These are phyloP conservation scores for Macrosiphum euphorbiae DNA, from an alignment of 2,888 invertebrate species.

Conservation along the genomic window DNA sequence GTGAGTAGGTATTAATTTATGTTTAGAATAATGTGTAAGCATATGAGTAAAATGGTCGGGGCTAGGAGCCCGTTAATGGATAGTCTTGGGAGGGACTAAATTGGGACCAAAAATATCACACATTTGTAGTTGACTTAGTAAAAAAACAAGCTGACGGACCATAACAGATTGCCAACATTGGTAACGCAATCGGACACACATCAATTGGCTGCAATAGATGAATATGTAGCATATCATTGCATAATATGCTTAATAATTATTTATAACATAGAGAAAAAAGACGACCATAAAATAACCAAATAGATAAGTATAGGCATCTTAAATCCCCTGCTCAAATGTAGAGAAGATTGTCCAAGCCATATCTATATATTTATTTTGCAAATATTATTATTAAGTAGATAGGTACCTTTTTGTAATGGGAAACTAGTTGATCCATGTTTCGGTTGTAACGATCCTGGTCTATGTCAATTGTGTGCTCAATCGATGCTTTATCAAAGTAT, in stretches of 20 bases:
- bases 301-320: background rate
- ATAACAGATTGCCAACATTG: too few relatives aligned
- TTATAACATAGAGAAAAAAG: background rate
- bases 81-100: background rate
- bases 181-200: too few relatives aligned
- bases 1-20: background rate
- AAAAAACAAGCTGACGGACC: too few relatives aligned
- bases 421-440: background rate
- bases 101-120: background rate
- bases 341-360: background rate
- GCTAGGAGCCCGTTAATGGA: background rate
- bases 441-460: background rate
- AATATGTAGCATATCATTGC: background rate
- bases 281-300: background rate
- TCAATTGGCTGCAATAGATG: background rate
- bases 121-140: too few relatives aligned
- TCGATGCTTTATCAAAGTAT: background rate
- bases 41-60: background rate
- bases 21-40: background rate
- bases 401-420: background rate
- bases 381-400: background rate
- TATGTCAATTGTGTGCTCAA: background rate
- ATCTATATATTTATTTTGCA: background rate
- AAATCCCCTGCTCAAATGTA: background rate
- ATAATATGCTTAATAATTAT: background rate